These are phyloP conservation scores for Sebastes steindachneri DNA, from an alignment of 2,797 vertebrate species.

Conservation along the genomic window DNA sequence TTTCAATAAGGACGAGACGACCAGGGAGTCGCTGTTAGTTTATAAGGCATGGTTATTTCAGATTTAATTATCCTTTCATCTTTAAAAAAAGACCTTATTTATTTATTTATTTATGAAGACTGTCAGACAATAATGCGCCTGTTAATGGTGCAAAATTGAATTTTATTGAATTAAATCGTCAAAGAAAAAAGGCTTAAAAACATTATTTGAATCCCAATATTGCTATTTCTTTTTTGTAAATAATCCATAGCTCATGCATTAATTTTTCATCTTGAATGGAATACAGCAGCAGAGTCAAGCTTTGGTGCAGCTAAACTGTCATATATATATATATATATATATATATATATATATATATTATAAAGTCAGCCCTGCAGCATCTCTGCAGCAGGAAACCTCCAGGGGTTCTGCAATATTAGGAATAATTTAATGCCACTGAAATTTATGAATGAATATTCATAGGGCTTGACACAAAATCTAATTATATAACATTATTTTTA, in stretches of 20 bases:
- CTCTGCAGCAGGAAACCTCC: slow-evolving; percentile 26
- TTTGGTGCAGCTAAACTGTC: background rate
- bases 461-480: background rate
- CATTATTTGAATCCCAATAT: background rate
- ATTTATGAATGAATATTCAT: slow-evolving; percentile 58
- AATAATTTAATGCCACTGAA: slow-evolving; percentile 38
- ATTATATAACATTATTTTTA: background rate
- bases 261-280: background rate
- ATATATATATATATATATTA: background rate
- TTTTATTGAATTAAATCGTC: background rate
- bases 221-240: background rate
- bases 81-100: background rate
- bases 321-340: too few relatives aligned
- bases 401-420: slow-evolving; percentile 33
- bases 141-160: background rate
- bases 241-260: background rate
- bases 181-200: background rate
- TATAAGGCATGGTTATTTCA: slow-evolving; percentile 13
- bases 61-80: slow-evolving; percentile 13
- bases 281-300: background rate
- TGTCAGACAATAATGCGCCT: background rate
- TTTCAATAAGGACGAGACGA: slow-evolving; percentile 83
- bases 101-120: background rate
- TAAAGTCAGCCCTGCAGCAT: slow-evolving; percentile 21
- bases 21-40: slow-evolving; percentile 10